Base-by-base conservation (phyloP, 1,140 invertebrate species). In the Scaptomyza montana region DNA sequence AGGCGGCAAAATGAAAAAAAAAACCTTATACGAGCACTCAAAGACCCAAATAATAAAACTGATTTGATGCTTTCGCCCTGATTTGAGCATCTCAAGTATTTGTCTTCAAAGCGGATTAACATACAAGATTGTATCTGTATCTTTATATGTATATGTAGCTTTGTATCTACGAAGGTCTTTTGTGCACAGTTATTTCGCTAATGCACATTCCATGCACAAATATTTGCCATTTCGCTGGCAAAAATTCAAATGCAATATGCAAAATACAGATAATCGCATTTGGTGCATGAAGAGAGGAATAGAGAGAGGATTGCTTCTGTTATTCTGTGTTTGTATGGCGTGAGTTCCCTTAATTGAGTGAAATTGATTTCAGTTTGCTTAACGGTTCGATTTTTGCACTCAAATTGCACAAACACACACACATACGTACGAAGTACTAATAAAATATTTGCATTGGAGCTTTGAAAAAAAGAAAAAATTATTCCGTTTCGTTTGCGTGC, bases 351-450 rank as follows among this genome's bases (percentile, higher is more conserved):
- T 87, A 87, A 87, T 87, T 87, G 82, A 82, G 78, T 80, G 82
- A 87, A 87, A 87, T 87, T 87, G 82, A 87, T 87, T 87, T 78
- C 61, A 67, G 65, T 87, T 80, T 74, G 77, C 70, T 66, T 73
- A 78, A 77, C 59, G 61, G 13, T 45, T 41, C 77, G 50, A 74
- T 75, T 78, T 78, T 62, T 56, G 56, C 55, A 73, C 57, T 68
- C 65, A 56, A 68, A 56, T 55, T 74, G 65, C 10, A 25, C 13
- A 61, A 10, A 39, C 41, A 47, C 21, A 19, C 28, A 33, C n/a
- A 30, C n/a, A 33, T 6, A n/a, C n/a, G n/a, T n/a, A 12, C 2
- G 47, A 47, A 65, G 3, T 36, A 47, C 39, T 66, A 53, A 53
- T 46, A 50, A 69, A 69, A 69, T 65, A 70, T 77, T 69, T 77